Base-by-base conservation (phyloP, 2,888 invertebrate species). In the Polydrusus pterygomalis region DNA sequence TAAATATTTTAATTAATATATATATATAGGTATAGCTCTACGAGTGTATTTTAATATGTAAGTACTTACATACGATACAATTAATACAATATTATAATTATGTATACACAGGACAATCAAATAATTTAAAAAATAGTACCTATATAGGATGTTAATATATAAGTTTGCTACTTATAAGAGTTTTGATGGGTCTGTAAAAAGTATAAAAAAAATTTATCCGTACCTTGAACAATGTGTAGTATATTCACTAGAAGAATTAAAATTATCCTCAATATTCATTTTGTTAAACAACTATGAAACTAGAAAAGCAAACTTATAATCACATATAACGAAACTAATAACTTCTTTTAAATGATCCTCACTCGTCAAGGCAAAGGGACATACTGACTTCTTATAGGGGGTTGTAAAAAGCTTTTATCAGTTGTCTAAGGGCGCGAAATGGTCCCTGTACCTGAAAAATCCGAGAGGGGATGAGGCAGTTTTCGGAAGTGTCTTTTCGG, bases 401-500 rank as follows among this genome's bases (percentile, higher is more conserved):
- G 17, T 15, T 45, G 54, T 47, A 13, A 38, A 63, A 56, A 30
- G 47, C 73, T 73, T 76, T 62, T 73, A 73, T 69, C 20, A 69
- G 72, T 47, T 49, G 56, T 51, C 34, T 69, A 64, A 64, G 63
- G 69, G 76, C 72, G 73, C 72, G 64, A 76, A 76, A 71, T 70
- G 63, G 56, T 73, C 76, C 69, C 72, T 58, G 56, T 73, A 76
- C 75, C 72, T 71, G 72, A 49, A 58, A 38, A 18, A 15, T 58
- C 38, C 17, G 38, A 38, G 73, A 63, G 73, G 76, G 47, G 65
- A 73, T 60, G 38, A 63, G 62, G 15, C 25, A 10, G 54, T 69
- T 47, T 73, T 73, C 47, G 54, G 60, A 73, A 73, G 54, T 58
- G 54, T 51, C 25, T 51, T 62, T 58, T 64, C 15, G 34, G 56